Evolutionary conservation across 2,797 vertebrate genomes (phyloP), one percentile per base, ranked within the genome.

Genomic region (Rhinophrynus dorsalis): DNA sequence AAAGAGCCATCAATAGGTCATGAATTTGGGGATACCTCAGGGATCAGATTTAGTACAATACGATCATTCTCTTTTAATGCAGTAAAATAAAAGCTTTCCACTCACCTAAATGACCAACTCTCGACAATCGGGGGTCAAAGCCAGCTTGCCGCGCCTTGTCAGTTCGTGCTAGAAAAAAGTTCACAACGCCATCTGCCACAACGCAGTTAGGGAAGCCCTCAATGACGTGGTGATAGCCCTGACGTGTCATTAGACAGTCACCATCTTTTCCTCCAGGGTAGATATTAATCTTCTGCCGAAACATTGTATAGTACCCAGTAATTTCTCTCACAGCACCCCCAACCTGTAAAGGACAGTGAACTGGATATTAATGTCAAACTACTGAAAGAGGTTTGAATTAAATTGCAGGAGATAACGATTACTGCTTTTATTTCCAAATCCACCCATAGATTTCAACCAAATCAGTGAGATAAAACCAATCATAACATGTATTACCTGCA

Each of bases 311-410:
- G 81, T 89, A 97, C 13, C 94, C 93, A 0, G 93, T 93, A 51
- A 85, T 89, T 81, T 97, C 96, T 32, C 91, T 90, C 71, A 98
- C 95, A 0, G 93, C 93, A n/a, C 96, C 95, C 0, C 93, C 95
- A 0, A 98, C 95, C 95, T 98, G 83, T 20, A n/a, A 44, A 6
- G 29, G 24, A 44, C 7, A n/a, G 38, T 7, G 27, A n/a, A n/a
- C n/a, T n/a, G n/a, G n/a, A n/a, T n/a, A n/a, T n/a, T n/a, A n/a
- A n/a, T n/a, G n/a, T n/a, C n/a, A n/a, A n/a, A n/a, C n/a, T n/a
- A n/a, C n/a, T n/a, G n/a, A n/a, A n/a, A n/a, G n/a, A n/a, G n/a
- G n/a, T n/a, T n/a, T n/a, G n/a, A n/a, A n/a, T n/a, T n/a, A n/a
- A n/a, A n/a, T n/a, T n/a, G n/a, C n/a, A n/a, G n/a, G n/a, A n/a